Percentiles rank a stretch among this genome's conserved stretches.
Conservation (phyloP, 2,797 vertebrate genomes). For the Apodemus agrarius region DNA sequence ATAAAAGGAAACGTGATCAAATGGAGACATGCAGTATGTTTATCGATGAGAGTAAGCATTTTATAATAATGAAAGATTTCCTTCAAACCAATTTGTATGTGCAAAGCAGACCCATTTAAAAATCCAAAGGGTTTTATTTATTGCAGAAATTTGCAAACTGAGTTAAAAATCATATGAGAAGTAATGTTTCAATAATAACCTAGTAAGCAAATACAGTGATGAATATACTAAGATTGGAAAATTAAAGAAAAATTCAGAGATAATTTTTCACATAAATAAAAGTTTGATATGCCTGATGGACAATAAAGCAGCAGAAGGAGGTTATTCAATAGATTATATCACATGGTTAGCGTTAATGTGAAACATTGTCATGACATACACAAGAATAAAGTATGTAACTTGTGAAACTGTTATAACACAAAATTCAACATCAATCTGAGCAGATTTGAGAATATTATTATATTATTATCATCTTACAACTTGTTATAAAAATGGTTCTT, state of each 20-base stretch:
- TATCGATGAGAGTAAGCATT: constrained; percentile 16
- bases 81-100: neutral
- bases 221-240: constrained; percentile 16
- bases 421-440: neutral
- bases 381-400: neutral
- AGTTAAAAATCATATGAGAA: constrained; percentile 16
- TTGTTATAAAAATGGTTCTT: neutral
- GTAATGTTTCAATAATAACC: neutral
- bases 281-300: neutral
- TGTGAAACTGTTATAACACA: neutral
- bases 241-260: constrained; percentile 35
- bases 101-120: neutral
- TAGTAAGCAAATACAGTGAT: neutral
- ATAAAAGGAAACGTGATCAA: constrained; percentile 34
- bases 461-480: neutral
- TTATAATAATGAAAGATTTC: neutral
- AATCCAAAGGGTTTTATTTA: neutral
- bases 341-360: neutral
- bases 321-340: neutral
- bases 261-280: neutral
- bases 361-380: neutral
- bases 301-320: neutral
- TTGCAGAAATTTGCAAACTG: constrained; percentile 6
- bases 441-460: neutral
- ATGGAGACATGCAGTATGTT: neutral